Conservation (phyloP, 2,888 invertebrate genomes). For the Gastrophysa polygoni region DNA sequence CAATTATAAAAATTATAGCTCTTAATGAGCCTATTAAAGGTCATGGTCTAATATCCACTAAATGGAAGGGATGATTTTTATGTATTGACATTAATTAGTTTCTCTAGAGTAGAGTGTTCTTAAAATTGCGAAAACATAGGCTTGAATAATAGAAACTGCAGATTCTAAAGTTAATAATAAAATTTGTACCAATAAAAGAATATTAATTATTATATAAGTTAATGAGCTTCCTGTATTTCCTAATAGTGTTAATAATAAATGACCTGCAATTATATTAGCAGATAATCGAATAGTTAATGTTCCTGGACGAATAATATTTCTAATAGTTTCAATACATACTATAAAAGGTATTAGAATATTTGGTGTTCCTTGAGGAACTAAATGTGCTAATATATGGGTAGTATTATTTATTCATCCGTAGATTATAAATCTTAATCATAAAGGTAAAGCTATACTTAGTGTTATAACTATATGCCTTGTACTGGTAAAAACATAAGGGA, state of each 20-base stretch:
- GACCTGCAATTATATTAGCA: too few relatives aligned
- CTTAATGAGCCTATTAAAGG: conserved; percentile 67
- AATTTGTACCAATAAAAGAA: conserved; percentile 44
- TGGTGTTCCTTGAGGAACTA: conserved; percentile 73
- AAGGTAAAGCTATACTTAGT: conserved; percentile 64
- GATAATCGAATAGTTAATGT: conserved; percentile 73
- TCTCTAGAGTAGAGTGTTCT: conserved; percentile 71
- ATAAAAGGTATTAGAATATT: conserved; percentile 71
- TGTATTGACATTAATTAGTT: conserved; percentile 62
- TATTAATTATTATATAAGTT: conserved; percentile 41
- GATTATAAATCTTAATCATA: conserved; percentile 71
- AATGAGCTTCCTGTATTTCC: conserved; percentile 56
- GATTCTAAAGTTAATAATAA: conserved; percentile 63
- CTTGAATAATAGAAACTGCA: conserved; percentile 69
- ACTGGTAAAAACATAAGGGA: conserved; percentile 74
- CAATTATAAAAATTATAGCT: conserved; percentile 63
- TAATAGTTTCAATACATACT: conserved; percentile 76
- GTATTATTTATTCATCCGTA: conserved; percentile 69
- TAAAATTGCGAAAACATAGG: conserved; percentile 70
- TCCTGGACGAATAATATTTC: conserved; percentile 65
- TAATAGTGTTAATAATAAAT: conserved; percentile 68
- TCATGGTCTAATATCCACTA: conserved; percentile 72
- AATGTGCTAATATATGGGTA: conserved; percentile 69
- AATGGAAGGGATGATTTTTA: conserved; percentile 68
- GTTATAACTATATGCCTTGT: conserved; percentile 68